Evolutionary conservation across 2,888 invertebrate species (phyloP), one percentile per base, ranked within the genome.

Genomic region (Resseliella maxima): DNA sequence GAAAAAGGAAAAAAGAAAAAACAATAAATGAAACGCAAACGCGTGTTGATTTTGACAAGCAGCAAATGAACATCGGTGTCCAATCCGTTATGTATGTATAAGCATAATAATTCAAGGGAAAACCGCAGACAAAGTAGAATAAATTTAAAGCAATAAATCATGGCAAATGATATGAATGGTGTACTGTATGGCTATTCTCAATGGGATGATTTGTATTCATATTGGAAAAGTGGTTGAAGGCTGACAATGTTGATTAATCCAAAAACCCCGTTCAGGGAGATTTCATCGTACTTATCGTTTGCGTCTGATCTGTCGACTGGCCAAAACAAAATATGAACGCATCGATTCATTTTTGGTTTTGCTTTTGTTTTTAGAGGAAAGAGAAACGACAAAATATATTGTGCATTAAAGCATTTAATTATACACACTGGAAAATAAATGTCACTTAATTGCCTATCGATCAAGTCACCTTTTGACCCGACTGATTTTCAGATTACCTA

Each of bases 171-270:
- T 72, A 31, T 72, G n/a, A n/a, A n/a, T n/a, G n/a, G n/a, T n/a
- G n/a, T 15, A n/a, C 5, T 15, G n/a, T 59, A 10, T 27, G 31
- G 35, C 15, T 2, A 59, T 59, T 31, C 72, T 15, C 72, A 31
- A 72, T 3, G 72, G 72, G 31, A 72, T 72, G 72, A 72, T 72
- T 72, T 72, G 72, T 72, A 31, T 72, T 12, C 72, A 72, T 72
- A 72, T 72, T 72, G 31, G 8, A 18, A 72, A 72, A n/a, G 72
- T 72, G 72, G 72, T 35, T 72, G 35, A 72, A 35, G 31, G 31
- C 72, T 72, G 72, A 72, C 72, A 72, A 72, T 72, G 72, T 72
- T 72, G 72, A 72, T 72, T 72, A 72, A 72, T 72, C 12, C 72
- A 72, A 31, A n/a, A n/a, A n/a, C n/a, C 27, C 15, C 31, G 72